These are phyloP conservation scores for Darevskia mixta DNA, from an alignment of 2,797 vertebrate genomes.

Conservation along the genomic window DNA sequence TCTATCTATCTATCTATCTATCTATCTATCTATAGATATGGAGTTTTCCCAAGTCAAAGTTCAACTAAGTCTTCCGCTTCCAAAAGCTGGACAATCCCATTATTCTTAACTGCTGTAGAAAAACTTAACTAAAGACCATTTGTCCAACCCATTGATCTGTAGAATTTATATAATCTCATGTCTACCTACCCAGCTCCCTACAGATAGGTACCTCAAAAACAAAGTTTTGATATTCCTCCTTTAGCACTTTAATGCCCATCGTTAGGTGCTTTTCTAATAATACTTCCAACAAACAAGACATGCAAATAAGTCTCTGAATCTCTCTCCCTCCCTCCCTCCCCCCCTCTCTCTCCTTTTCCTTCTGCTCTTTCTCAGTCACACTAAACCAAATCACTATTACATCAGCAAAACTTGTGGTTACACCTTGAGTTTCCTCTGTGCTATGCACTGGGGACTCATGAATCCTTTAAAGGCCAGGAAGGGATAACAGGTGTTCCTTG, in stretches of 20 bases:
- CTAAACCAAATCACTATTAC: conserved; percentile 5
- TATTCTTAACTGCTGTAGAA: neutral
- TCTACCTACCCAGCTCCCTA: neutral
- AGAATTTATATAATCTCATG: neutral
- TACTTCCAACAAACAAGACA: neutral
- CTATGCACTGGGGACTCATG: neutral
- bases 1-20: too few species aligned
- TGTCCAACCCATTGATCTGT: neutral
- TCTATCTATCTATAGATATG: too few species aligned
- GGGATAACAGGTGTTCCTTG: conserved; percentile 30
- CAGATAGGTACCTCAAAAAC: neutral
- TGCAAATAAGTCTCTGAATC: too few species aligned
- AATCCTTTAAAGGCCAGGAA: conserved; percentile 27
- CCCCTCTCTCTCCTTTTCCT: too few species aligned
- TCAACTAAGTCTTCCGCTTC: neutral
- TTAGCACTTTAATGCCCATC: neutral
- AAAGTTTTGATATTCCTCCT: neutral
- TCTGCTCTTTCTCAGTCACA: conserved; percentile 14
- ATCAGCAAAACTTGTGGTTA: conserved; percentile 4
- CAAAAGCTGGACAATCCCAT: neutral
- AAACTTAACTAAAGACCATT: neutral
- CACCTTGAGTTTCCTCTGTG: conserved; percentile 35
- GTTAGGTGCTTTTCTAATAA: neutral
- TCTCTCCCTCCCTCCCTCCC: too few species aligned
- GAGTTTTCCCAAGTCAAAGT: neutral